phyloP scores from a whole-genome alignment of 53 echinoderm and acorn worm genomes.

The Arbacia lixula region DNA sequence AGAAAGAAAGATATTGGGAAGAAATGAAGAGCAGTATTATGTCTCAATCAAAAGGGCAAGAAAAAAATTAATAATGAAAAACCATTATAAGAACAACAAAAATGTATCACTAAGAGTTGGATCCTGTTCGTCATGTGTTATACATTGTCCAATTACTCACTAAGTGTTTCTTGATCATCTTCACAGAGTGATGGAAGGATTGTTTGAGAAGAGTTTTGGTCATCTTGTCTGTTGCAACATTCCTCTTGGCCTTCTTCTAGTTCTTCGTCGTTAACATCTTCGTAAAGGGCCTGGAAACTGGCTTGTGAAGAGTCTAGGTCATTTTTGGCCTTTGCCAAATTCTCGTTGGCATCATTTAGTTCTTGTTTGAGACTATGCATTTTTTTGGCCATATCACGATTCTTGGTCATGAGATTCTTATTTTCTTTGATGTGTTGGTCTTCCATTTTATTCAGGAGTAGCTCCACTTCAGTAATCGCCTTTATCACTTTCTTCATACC shows the following conservation, averaged over 20 bases:
- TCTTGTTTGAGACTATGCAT: constrained; percentile 26
- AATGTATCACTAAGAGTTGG: constrained; percentile 11
- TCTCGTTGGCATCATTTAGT: constrained; percentile 9
- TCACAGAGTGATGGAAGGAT: constrained; percentile 26
- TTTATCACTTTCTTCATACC: constrained; percentile 18
- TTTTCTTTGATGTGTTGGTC: constrained; percentile 25
- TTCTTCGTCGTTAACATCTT: not conserved
- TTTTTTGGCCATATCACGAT: constrained; percentile 10
- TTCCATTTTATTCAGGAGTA: constrained; percentile 28
- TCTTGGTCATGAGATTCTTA: constrained; percentile 19
- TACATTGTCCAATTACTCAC: not conserved
- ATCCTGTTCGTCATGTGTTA: constrained; percentile 17
- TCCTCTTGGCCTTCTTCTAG: constrained; percentile 1
- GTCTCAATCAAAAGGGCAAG: not conserved
- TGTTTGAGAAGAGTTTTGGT: constrained; percentile 16
- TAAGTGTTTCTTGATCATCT: constrained; percentile 1
- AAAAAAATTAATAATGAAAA: not conserved
- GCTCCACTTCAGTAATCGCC: constrained; percentile 15
- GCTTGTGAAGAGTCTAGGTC: constrained; percentile 24
- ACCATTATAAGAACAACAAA: constrained; percentile 13
- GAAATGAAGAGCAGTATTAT: not conserved
- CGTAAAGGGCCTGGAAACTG: constrained; percentile 11
- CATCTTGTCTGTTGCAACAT: constrained; percentile 8
- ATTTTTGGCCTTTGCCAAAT: constrained; percentile 12
- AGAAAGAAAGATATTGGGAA: not conserved